Evolutionary conservation across 2,888 invertebrate genomes (phyloP).

Genomic region (Pediacus dermestoides): DNA sequence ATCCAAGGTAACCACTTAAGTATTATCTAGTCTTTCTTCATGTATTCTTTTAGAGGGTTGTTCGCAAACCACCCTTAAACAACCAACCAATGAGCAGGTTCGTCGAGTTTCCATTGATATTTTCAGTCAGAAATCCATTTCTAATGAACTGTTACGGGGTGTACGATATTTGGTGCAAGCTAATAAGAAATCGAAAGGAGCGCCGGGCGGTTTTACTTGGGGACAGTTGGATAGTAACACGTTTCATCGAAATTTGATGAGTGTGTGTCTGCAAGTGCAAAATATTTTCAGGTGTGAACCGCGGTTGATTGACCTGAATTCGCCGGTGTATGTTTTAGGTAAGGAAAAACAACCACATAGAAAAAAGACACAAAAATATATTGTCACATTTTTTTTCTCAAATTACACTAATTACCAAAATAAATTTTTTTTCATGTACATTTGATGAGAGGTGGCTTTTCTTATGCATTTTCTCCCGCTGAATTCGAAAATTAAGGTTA

Average conservation of each 20-base stretch:
- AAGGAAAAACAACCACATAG: no score
- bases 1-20: conserved; percentile 19
- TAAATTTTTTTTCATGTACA: conserved; percentile 8
- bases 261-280: conserved; percentile 51
- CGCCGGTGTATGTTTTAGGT: conserved; percentile 60
- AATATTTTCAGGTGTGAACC: conserved; percentile 54
- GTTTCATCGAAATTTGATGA: conserved; percentile 53
- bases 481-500: no score
- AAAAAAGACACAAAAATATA: no score
- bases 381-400: no score
- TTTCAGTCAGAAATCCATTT: conserved; percentile 54
- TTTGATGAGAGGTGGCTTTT: no score
- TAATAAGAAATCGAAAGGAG: conserved; percentile 25
- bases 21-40: conserved; percentile 7
- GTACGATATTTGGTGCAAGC: conserved; percentile 52
- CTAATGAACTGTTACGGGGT: conserved; percentile 57
- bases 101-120: conserved; percentile 50
- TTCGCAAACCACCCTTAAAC: conserved; percentile 34
- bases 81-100: conserved; percentile 29
- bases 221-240: conserved; percentile 38
- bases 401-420: conserved; percentile 4
- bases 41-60: conserved; percentile 32
- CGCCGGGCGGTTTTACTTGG: conserved; percentile 38
- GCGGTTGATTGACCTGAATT: conserved; percentile 52
- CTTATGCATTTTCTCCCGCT: no score